Evolutionary conservation across 2,888 invertebrate genomes (phyloP).

Genomic region (Rhingia rostrata): DNA sequence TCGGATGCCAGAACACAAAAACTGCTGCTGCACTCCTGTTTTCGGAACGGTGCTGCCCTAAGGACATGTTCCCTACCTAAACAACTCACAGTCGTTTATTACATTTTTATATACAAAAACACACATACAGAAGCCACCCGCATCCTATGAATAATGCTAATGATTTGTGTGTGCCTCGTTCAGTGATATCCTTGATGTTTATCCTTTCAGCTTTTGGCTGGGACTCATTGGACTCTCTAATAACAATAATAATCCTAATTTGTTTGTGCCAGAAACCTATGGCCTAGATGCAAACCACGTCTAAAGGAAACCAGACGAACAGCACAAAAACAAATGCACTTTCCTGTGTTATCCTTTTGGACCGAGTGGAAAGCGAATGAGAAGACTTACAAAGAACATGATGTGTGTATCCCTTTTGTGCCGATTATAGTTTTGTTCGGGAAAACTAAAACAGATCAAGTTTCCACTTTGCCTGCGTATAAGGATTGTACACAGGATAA

Average conservation of each 20-base stretch:
- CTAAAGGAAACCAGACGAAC: neutral
- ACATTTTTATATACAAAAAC: constrained; percentile 13
- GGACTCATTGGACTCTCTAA: constrained; percentile 43
- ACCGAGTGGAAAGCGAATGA: constrained; percentile 1
- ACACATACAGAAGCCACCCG: neutral
- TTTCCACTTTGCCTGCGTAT: neutral
- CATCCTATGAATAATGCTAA: constrained; percentile 27
- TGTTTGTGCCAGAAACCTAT: constrained; percentile 46
- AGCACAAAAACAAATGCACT: constrained; percentile 1
- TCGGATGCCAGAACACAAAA: constrained; percentile 11
- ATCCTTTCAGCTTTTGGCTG: neutral
- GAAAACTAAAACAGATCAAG: constrained; percentile 24
- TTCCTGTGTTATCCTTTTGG: constrained; percentile 16
- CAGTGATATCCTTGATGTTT: constrained; percentile 6
- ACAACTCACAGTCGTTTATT: constrained; percentile 13
- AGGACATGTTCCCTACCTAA: constrained; percentile 5
- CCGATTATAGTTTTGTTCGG: neutral
- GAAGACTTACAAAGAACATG: neutral
- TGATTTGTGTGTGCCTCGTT: constrained; percentile 1
- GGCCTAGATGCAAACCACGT: neutral
- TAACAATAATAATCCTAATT: constrained; percentile 59
- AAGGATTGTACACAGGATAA: constrained; percentile 6
- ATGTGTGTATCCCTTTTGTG: neutral
- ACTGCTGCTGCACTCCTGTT: neutral
- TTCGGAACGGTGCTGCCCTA: neutral